phyloP scores from a whole-genome alignment of 2,797 vertebrate species.

The Acrossocheilus fasciatus region DNA sequence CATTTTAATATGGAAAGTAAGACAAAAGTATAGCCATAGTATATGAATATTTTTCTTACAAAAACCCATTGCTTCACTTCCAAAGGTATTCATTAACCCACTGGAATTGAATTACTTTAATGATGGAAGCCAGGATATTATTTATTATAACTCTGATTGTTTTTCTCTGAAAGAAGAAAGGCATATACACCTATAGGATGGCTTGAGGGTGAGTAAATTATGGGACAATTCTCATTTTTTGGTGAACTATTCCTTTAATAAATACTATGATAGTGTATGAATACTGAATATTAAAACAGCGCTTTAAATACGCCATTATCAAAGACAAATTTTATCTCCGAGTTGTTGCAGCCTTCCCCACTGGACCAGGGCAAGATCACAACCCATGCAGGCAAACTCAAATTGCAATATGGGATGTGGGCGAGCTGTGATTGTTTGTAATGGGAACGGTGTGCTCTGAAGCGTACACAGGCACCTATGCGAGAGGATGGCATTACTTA shows the following conservation, averaged over 20 bases:
- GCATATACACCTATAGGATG: neutral
- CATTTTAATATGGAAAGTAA: neutral
- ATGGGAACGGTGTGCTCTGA: slow-evolving; percentile 22
- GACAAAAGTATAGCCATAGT: neutral
- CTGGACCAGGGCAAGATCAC: slow-evolving; percentile 11
- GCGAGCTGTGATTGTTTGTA: neutral
- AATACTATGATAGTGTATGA: neutral
- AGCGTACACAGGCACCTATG: slow-evolving; percentile 19
- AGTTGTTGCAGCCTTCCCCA: neutral
- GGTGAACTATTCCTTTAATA: neutral
- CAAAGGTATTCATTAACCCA: neutral
- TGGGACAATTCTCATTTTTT: neutral
- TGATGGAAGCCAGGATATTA: neutral
- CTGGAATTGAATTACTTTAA: neutral
- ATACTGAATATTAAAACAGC: neutral
- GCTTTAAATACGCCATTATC: neutral
- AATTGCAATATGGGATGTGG: slow-evolving; percentile 23
- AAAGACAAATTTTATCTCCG: neutral
- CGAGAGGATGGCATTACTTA: slow-evolving; percentile 34
- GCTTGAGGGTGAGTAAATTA: neutral
- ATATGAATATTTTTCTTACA: neutral
- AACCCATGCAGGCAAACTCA: neutral
- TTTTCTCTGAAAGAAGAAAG: neutral
- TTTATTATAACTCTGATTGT: neutral
- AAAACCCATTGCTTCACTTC: neutral